These are phyloP conservation scores for Taenaris catops DNA, from an alignment of 2,888 invertebrate species.

Conservation along the genomic window DNA sequence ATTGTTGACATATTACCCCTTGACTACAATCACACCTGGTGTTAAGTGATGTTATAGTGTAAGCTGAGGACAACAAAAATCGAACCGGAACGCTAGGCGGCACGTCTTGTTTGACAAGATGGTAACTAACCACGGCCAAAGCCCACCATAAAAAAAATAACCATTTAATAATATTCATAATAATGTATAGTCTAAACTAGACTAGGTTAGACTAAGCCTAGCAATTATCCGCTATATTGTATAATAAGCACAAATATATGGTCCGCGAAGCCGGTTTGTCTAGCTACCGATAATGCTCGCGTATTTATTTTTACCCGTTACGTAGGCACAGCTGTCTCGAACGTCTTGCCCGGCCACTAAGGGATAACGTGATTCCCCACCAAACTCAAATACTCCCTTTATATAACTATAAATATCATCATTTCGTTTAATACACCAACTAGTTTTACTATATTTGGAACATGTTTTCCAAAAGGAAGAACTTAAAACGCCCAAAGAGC, in stretches of 20 bases:
- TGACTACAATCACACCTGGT: too few relatives aligned
- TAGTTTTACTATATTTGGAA: constrained; percentile 64
- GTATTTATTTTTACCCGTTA: constrained; percentile 79
- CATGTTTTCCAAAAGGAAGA: constrained; percentile 46
- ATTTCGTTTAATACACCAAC: constrained; percentile 26
- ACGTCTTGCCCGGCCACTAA: constrained; percentile 61
- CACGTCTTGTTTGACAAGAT: not conserved
- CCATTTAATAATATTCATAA: too few relatives aligned
- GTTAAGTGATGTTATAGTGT: too few relatives aligned
- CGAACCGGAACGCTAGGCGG: not conserved
- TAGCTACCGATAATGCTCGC: constrained; percentile 65
- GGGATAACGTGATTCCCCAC: constrained; percentile 47
- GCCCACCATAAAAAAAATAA: too few relatives aligned
- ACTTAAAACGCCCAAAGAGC: constrained; percentile 48
- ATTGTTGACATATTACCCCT: too few relatives aligned
- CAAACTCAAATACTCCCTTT: constrained; percentile 33
- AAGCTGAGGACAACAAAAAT: too few relatives aligned
- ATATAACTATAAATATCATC: constrained; percentile 30
- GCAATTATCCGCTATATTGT: constrained; percentile 27
- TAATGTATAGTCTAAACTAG: too few relatives aligned
- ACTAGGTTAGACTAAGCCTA: constrained; percentile 32
- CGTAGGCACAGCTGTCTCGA: constrained; percentile 71
- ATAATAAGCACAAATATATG: constrained; percentile 54
- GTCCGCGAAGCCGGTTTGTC: constrained; percentile 71
- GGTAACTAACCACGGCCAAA: too few relatives aligned